Conservation (phyloP, 2,888 invertebrate genomes). For the Agelastica alni region DNA sequence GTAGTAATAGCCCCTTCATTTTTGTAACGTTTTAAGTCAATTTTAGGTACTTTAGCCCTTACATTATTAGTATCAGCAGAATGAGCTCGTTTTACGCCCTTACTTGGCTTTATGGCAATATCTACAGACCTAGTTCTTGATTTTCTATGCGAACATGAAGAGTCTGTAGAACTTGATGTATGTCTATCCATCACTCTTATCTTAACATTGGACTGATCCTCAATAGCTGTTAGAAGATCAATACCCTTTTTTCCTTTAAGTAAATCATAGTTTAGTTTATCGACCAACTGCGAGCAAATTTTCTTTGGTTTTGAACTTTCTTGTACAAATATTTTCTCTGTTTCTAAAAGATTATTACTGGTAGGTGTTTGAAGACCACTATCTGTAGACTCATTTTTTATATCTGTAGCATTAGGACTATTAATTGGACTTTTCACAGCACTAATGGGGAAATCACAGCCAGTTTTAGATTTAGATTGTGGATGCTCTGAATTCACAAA, state of each 20-base stretch:
- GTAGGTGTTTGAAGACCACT: slow-evolving; percentile 40
- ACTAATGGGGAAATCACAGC: slow-evolving; percentile 45
- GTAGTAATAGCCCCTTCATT: slow-evolving; percentile 24
- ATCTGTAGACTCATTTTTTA: slow-evolving; percentile 37
- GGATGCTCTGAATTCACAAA: slow-evolving; percentile 15
- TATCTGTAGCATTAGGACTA: slow-evolving; percentile 34
- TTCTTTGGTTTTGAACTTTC: slow-evolving; percentile 38
- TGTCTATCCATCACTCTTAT: slow-evolving; percentile 38
- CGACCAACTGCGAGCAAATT: slow-evolving; percentile 41
- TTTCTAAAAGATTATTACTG: slow-evolving; percentile 30
- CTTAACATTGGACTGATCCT: slow-evolving; percentile 47
- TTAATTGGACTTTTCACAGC: slow-evolving; percentile 39
- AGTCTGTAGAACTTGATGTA: slow-evolving; percentile 42
- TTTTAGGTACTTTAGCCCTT: slow-evolving; percentile 40
- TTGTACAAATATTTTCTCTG: slow-evolving; percentile 20
- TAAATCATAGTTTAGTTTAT: slow-evolving; percentile 45
- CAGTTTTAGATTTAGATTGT: slow-evolving; percentile 26
- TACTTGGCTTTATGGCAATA: slow-evolving; percentile 34
- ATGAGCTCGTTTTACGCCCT: slow-evolving; percentile 46
- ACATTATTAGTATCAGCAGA: slow-evolving; percentile 44
- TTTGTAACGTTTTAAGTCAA: slow-evolving; percentile 42
- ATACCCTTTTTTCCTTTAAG: slow-evolving; percentile 49
- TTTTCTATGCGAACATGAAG: slow-evolving; percentile 42
- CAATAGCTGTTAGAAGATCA: slow-evolving; percentile 48
- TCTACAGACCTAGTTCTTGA: slow-evolving; percentile 50